Evolutionary conservation across 2,888 invertebrate genomes (phyloP).

Genomic region (Hoplodrina blanda): DNA sequence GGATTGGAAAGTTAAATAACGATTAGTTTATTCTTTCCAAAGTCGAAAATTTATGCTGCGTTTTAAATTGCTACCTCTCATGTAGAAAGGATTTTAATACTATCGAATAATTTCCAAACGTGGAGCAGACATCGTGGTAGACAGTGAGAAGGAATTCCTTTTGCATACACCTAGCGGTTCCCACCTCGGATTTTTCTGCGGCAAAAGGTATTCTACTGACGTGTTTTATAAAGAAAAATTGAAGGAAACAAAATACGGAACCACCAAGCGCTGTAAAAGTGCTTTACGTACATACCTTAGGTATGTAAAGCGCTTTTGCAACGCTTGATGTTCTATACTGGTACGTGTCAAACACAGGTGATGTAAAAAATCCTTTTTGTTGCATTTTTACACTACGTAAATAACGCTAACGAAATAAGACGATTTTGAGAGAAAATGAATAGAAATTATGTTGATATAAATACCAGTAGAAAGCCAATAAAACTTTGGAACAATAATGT

Average conservation of each 20-base stretch:
- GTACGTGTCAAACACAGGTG: background rate
- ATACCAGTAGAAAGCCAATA: too few relatives aligned
- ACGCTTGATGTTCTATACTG: background rate
- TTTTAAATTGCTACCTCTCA: too few relatives aligned
- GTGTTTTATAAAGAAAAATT: constrained; percentile 12
- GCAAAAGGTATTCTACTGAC: background rate
- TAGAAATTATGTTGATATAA: too few relatives aligned
- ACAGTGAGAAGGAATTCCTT: constrained; percentile 8
- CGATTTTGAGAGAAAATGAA: too few relatives aligned
- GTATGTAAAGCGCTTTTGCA: background rate
- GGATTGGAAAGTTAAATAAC: too few relatives aligned
- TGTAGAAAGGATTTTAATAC: background rate
- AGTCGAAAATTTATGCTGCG: too few relatives aligned
- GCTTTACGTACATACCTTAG: background rate
- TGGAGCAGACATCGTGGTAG: background rate
- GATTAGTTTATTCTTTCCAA: too few relatives aligned
- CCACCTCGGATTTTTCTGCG: constrained; percentile 3
- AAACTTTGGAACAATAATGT: too few relatives aligned
- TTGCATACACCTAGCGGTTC: constrained; percentile 5
- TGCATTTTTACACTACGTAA: background rate
- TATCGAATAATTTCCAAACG: background rate
- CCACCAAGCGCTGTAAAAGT: background rate
- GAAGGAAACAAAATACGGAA: constrained; percentile 10
- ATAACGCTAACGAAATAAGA: background rate
- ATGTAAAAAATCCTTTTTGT: background rate